Evolutionary conservation across 1,140 invertebrate genomes (phyloP), one percentile per base, ranked within the genome.

Genomic region (Cepaea nemoralis): DNA sequence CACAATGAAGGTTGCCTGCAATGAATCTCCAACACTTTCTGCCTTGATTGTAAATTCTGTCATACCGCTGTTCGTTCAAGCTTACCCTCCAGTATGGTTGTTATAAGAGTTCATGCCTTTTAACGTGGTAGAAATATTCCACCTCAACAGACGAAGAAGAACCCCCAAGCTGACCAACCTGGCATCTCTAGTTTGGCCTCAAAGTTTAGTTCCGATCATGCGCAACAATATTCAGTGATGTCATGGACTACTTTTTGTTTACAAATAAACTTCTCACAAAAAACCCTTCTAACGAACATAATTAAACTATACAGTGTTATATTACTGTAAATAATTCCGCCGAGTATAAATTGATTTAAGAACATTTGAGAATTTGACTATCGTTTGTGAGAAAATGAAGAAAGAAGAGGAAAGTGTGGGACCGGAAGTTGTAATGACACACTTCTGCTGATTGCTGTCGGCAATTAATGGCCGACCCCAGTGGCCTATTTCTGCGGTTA

Each of bases 231-330:
- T 24, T 2, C 35, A 77, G 77, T 87, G 86, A 88, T 86, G 87
- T 88, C 86, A 88, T 87, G 87, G 77, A 88, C 87, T 88, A 88
- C 86, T 87, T 88, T 83, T 84, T 85, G 84, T 85, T 87, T 86
- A 86, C 86, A 81, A 87, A 85, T 78, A 69, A 63, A 12, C 35
- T 39, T 80, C 79, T 78, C 81, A 59, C 6, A 3, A 14, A 33
- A 37, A 14, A 27, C n/a, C 66, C 3, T 63, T 39, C 31, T 33
- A 6, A 55, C 42, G 66, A 37, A 59, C 55, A 35, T 1, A 39
- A 35, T 16, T 24, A 31, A 5, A 8, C n/a, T 31, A 31, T 16
- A 31, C 22, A 27, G 59, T 6, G 22, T 31, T 22, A 6, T 63
- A 63, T 14, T 24, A 31, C 19, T 63, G 27, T 63, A 6, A 63